Base-by-base conservation (phyloP, 2,797 vertebrate species). In the Propithecus perrieri region DNA sequence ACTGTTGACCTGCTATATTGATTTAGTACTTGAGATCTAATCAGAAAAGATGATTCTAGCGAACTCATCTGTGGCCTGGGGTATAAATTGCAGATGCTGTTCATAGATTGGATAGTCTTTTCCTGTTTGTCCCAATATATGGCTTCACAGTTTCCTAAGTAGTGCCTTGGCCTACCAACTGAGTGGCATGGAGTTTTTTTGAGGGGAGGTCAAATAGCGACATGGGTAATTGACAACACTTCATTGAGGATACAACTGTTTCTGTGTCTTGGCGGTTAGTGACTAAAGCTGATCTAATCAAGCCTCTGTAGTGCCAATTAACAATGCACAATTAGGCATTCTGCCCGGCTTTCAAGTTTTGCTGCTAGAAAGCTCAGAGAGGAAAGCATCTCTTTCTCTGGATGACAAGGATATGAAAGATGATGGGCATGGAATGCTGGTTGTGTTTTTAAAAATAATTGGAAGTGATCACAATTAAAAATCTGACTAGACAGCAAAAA, bases 1-100 rank as follows among this genome's bases (percentile, higher is more conserved):
- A 92, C 95, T 95, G 59, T 92, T 96, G 74, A 93, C 67, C 90
- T 91, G 59, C 96, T 97, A 0, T 97, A 97, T 94, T 95, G 97
- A 97, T 98, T 88, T 95, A 95, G 48, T 67, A 86, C 76, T 97
- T 90, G 95, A 97, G 84, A n/a, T 89, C 95, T 97, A 94, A 98
- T 91, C 92, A 96, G 0, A 97, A 97, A 95, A 95, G 95, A 35
- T 92, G 41, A 94, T 97, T 94, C 18, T 28, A 78, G 14, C 48
- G 48, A 86, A 18, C 63, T 79, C 96, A 78, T 94, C 98, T 95
- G 94, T 83, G 83, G 83, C 63, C 93, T 97, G 89, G 41, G 57
- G 35, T 97, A 50, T 95, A 81, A 94, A 76, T 90, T 92, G 67
- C 94, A 59, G 75, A 96, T 94, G 91, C 93, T 97, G 46, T 53